phyloP scores from a whole-genome alignment of 2,113 vertebrate genomes.

The Psittacula cyanocephala region DNA sequence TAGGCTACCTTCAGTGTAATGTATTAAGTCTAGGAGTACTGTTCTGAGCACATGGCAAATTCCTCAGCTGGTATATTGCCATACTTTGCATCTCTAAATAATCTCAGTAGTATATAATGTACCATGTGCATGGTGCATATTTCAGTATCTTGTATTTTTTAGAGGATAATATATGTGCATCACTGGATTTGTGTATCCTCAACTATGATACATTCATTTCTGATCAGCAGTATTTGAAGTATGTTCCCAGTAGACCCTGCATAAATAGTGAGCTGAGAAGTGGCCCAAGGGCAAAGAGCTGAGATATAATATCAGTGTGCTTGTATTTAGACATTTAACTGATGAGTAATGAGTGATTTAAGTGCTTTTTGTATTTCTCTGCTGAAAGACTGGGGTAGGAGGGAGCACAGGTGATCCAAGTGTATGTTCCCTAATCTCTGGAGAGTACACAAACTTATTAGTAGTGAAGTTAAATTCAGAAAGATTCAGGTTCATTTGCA shows the following conservation, averaged over 20 bases:
- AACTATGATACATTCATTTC: not conserved
- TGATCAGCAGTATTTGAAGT: not conserved
- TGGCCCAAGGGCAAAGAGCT: not conserved
- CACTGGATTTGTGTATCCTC: not conserved
- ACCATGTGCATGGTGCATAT: not conserved
- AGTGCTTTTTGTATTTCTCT: not conserved
- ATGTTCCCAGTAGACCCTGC: not conserved
- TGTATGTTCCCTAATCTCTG: not conserved
- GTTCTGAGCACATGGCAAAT: not conserved
- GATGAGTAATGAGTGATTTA: not conserved
- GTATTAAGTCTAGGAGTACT: not conserved
- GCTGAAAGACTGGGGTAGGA: not conserved
- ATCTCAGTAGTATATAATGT: not conserved
- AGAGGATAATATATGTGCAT: not conserved
- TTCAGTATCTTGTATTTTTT: not conserved
- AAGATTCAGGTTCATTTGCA: not conserved
- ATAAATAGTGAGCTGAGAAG: conserved; percentile 1
- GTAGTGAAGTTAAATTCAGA: not conserved
- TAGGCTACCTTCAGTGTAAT: not conserved
- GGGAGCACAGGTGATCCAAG: not conserved
- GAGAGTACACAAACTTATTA: not conserved
- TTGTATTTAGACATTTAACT: not conserved
- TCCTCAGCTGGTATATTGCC: not conserved
- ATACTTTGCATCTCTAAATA: not conserved
- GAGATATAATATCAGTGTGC: not conserved